Evolutionary conservation across 2,888 invertebrate species (phyloP).

Genomic region (Cecidostiba fungosa): DNA sequence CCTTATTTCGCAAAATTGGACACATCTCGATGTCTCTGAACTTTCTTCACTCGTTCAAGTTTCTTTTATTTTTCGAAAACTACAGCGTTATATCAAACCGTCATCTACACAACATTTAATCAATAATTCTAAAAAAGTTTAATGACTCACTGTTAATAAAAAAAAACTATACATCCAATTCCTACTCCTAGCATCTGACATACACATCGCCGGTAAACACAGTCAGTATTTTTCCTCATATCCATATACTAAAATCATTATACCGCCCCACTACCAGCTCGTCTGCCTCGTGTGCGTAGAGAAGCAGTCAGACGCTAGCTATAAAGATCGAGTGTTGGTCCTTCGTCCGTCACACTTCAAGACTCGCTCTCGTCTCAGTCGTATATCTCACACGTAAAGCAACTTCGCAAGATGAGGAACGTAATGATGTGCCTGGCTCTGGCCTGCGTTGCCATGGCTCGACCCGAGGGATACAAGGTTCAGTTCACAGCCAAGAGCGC

Average conservation of each 20-base stretch:
- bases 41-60: neutral
- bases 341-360: neutral
- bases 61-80: neutral
- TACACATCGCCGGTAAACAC: too few relatives aligned
- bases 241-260: neutral
- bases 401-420: neutral
- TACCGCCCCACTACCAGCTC: neutral
- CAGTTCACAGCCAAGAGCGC: neutral
- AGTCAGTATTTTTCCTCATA: neutral
- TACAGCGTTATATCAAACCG: too few relatives aligned
- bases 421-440: neutral
- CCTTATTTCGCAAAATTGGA: neutral
- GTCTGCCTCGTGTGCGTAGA: neutral
- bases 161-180: too few relatives aligned
- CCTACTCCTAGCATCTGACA: too few relatives aligned
- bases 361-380: neutral
- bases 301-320: neutral
- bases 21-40: neutral
- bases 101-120: too few relatives aligned
- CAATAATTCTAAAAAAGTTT: neutral
- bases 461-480: neutral
- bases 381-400: neutral
- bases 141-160: neutral
- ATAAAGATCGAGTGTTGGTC: neutral
- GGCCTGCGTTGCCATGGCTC: neutral